Evolutionary conservation across 2,797 vertebrate genomes (phyloP).

Genomic region (Accipiter fasciatus): DNA sequence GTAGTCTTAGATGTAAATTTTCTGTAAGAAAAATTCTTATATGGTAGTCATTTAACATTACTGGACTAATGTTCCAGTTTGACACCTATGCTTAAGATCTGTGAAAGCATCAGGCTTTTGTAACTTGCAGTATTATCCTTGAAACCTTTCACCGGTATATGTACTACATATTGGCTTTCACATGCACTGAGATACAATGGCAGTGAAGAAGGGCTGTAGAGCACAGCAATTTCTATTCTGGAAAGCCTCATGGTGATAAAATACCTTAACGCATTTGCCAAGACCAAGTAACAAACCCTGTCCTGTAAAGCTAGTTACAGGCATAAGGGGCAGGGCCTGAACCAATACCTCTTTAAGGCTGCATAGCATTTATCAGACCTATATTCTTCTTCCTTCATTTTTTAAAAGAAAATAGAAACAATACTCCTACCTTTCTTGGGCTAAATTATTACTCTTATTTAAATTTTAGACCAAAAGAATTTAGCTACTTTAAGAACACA

Average conservation of each 20-base stretch:
- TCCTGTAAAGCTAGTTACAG: not conserved
- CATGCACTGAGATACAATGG: not conserved
- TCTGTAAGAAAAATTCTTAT: not conserved
- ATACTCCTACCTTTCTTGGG: not conserved
- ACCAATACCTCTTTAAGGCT: not conserved
- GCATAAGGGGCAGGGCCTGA: not conserved
- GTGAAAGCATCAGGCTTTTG: not conserved
- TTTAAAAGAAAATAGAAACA: not conserved
- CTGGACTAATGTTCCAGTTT: not conserved
- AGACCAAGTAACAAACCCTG: not conserved
- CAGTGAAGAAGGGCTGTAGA: not conserved
- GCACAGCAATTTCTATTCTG: not conserved
- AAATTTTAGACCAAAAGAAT: not conserved
- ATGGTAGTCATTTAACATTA: not conserved
- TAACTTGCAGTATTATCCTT: not conserved
- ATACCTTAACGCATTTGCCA: not conserved
- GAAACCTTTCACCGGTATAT: not conserved
- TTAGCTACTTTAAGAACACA: not conserved
- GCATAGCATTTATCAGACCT: not conserved
- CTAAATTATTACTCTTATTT: not conserved
- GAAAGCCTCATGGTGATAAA: not conserved
- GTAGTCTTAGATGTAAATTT: not conserved
- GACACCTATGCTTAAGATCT: not conserved
- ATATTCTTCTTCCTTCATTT: not conserved
- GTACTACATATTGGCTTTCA: not conserved